Evolutionary conservation across 2,888 invertebrate genomes (phyloP), one percentile per base, ranked within the genome.

Genomic region (Megamerina dolium): DNA sequence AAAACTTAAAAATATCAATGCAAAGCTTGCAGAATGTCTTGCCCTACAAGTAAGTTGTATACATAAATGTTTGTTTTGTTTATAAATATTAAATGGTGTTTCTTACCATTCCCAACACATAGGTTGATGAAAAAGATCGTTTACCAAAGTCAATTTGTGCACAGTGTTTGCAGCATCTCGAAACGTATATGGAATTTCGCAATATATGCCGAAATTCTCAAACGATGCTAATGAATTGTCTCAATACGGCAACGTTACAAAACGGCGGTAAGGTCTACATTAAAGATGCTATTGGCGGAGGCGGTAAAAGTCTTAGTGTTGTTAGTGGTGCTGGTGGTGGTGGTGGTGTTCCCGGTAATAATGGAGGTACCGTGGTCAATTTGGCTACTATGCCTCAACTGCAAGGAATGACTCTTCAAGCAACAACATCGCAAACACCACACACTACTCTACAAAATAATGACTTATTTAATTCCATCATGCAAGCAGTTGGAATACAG

Each of bases 81-180:
- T 23, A 23, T 8, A 23, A 8, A 8, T 23, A 34, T 9, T 27
- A n/a, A 27, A 35, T 6, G 8, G 6, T 10, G 23, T 23, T 61
- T 52, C n/a, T 27, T 19, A 35, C 6, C 23, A 23, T 8, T 8
- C 10, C 8, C 23, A 23, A 8, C 10, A 23, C 10, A 8, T 23
- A 82, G 82, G 76, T 83, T 12, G 75, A 77, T 51, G 82, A 82
- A 62, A 78, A 80, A 55, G 83, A 83, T 65, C 80, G 79, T 21
- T 65, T 83, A 49, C 83, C 83, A 33, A 83, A 83, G 72, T 80
- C 81, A 17, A 74, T 83, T 12, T 83, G 83, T 59, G 74, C 75
- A 10, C 76, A 77, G 46, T 83, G 83, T 58, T 68, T 80, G 29
- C 75, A 77, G 53, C 78, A 78, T 53, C 60, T 83, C 45, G 83